Percentiles rank a stretch among this genome's conserved stretches.
Conservation (phyloP, 2,113 vertebrate genomes). For the Corythaeola cristata region DNA sequence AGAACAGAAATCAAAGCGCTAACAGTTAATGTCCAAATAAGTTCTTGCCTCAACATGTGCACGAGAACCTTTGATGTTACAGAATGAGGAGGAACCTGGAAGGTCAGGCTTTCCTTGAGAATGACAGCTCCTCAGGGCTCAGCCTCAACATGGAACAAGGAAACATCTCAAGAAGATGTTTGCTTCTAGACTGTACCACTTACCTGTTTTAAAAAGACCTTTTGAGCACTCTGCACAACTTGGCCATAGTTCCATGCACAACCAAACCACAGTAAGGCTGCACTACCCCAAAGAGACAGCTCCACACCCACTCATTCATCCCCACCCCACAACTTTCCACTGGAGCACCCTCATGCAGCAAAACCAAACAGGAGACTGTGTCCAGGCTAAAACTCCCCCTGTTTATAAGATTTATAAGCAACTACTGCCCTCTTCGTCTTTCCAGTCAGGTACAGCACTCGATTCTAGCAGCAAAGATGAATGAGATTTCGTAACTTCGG, state of each 20-base stretch:
- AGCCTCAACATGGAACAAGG: neutral
- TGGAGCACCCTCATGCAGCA: neutral
- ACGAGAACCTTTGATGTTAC: neutral
- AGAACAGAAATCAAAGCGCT: neutral
- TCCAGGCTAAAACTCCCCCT: neutral
- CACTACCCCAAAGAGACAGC: neutral
- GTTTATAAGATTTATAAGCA: neutral
- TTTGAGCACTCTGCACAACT: neutral
- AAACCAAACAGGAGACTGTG: neutral
- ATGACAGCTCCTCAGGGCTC: neutral
- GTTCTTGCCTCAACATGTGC: slow-evolving; percentile 1
- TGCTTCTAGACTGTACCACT: neutral
- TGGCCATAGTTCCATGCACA: neutral
- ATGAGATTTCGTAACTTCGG: neutral
- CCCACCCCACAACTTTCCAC: neutral
- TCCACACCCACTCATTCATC: neutral
- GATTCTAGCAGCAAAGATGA: neutral
- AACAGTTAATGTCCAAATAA: neutral
- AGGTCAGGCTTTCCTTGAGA: neutral
- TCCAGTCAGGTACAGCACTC: neutral
- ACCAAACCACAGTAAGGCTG: neutral
- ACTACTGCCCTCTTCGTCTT: neutral
- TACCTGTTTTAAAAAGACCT: neutral
- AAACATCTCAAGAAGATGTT: neutral
- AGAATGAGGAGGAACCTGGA: neutral